These are phyloP conservation scores for Etheostoma spectabile DNA, from an alignment of 2,113 vertebrate genomes.

Conservation along the genomic window DNA sequence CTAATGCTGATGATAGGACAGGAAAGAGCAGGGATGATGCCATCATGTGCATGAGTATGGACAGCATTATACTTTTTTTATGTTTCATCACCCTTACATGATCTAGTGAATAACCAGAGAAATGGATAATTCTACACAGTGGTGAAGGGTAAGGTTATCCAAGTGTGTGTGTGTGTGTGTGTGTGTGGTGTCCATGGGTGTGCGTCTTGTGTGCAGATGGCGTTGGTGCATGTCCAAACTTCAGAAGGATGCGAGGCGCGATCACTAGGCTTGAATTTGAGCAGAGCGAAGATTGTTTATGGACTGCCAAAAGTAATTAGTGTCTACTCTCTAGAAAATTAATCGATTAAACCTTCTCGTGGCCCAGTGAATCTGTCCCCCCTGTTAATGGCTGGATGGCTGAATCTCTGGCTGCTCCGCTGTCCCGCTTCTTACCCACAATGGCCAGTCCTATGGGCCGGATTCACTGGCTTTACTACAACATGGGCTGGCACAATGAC, in stretches of 20 bases:
- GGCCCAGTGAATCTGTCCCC: slow-evolving; percentile 61
- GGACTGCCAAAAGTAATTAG: slow-evolving; percentile 84
- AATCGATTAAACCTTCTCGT: slow-evolving; percentile 79
- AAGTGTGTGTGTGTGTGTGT: neutral
- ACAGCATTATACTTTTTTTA: neutral
- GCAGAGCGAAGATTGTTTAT: slow-evolving; percentile 80
- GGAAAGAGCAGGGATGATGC: slow-evolving; percentile 12
- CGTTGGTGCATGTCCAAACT: slow-evolving; percentile 22
- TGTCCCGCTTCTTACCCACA: slow-evolving; percentile 31
- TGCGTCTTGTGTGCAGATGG: slow-evolving; percentile 32
- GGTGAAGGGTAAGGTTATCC: slow-evolving; percentile 23
- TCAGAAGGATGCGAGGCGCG: slow-evolving; percentile 48
- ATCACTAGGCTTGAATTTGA: slow-evolving; percentile 74
- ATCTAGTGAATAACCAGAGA: slow-evolving; percentile 37
- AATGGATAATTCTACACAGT: slow-evolving; percentile 12
- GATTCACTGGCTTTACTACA: slow-evolving; percentile 48
- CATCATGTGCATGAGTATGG: slow-evolving; percentile 22
- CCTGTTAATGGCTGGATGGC: slow-evolving; percentile 53
- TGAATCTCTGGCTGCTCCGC: slow-evolving; percentile 48
- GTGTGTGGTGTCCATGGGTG: slow-evolving; percentile 34
- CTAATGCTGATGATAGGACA: neutral
- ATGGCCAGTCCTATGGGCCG: slow-evolving; percentile 45
- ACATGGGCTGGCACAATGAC: slow-evolving; percentile 51
- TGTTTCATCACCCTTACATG: slow-evolving; percentile 22
- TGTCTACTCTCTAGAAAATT: slow-evolving; percentile 74